Percentiles rank a stretch among this genome's conserved stretches.
phyloP scores from a whole-genome alignment of 2,888 invertebrate species.

The Cheilosia urbana region DNA sequence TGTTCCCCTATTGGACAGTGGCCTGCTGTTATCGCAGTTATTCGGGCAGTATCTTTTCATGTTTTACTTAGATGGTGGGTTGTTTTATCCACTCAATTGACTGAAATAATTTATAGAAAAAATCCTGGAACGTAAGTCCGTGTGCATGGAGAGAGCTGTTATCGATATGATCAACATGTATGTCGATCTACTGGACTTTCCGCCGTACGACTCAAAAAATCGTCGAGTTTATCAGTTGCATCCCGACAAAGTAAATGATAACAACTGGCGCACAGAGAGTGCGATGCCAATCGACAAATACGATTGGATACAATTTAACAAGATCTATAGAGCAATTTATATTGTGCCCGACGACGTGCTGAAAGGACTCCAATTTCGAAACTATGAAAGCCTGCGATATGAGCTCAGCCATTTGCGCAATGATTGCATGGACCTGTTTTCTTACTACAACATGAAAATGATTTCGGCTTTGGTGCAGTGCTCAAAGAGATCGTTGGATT shows the following conservation, averaged over 20 bases:
- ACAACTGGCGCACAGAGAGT: slow-evolving; percentile 83
- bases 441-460: slow-evolving; percentile 91
- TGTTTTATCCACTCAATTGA: too few relatives aligned
- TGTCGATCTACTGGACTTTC: slow-evolving; percentile 84
- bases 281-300: slow-evolving; percentile 82
- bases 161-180: slow-evolving; percentile 92
- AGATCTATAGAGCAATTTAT: slow-evolving; percentile 81
- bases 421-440: slow-evolving; percentile 92
- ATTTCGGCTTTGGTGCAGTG: slow-evolving; percentile 90
- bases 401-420: slow-evolving; percentile 87
- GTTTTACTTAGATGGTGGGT: too few relatives aligned
- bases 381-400: slow-evolving; percentile 87
- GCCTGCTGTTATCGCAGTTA: too few relatives aligned
- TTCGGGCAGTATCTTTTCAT: too few relatives aligned
- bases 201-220: slow-evolving; percentile 84
- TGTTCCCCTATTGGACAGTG: too few relatives aligned
- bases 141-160: slow-evolving; percentile 90
- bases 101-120: slow-evolving; percentile 79
- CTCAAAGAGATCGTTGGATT: slow-evolving; percentile 89
- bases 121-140: slow-evolving; percentile 86
- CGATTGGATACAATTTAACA: slow-evolving; percentile 83
- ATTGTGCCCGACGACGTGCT: slow-evolving; percentile 80
- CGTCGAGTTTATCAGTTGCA: slow-evolving; percentile 86
- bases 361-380: slow-evolving; percentile 84
- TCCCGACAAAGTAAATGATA: slow-evolving; percentile 85